A percentile compares a stretch with the other conserved stretches of the same genome.
These are phyloP conservation scores for Heloderma charlesbogerti DNA, from an alignment of 2,113 vertebrate species.

Conservation along the genomic window DNA sequence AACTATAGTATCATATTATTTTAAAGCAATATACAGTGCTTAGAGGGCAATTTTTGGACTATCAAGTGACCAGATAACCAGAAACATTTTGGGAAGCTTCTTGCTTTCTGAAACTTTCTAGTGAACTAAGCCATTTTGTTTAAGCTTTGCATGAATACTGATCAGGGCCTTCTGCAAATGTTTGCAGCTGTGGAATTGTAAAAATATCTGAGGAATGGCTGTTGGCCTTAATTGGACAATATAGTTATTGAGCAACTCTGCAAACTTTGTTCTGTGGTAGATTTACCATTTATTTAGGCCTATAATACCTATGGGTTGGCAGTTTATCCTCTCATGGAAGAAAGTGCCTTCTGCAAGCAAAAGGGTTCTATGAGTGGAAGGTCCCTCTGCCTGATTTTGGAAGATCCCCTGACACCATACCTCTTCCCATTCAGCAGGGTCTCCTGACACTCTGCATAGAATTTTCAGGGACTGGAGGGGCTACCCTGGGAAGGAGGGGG, in stretches of 20 bases:
- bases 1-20: constrained; percentile 21
- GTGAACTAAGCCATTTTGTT: constrained; percentile 15
- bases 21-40: constrained; percentile 7
- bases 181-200: constrained; percentile 30
- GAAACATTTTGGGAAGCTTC: constrained; percentile 3
- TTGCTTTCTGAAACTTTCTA: constrained; percentile 14
- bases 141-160: constrained; percentile 16
- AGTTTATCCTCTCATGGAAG: too few relatives aligned
- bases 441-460: too few relatives aligned
- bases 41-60: background rate
- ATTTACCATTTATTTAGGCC: background rate
- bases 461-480: too few relatives aligned
- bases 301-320: too few relatives aligned
- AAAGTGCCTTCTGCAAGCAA: too few relatives aligned
- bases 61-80: constrained; percentile 1
- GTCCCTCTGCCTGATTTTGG: too few relatives aligned
- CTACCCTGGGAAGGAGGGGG: too few relatives aligned
- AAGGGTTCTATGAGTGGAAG: too few relatives aligned
- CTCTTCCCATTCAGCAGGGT: too few relatives aligned
- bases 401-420: too few relatives aligned
- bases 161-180: constrained; percentile 22
- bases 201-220: constrained; percentile 30
- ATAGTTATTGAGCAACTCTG: background rate
- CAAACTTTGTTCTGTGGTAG: background rate
- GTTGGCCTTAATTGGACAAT: constrained; percentile 29